Evolutionary conservation across 1,140 invertebrate species (phyloP).

Genomic region (Archegozetes longisetosus): DNA sequence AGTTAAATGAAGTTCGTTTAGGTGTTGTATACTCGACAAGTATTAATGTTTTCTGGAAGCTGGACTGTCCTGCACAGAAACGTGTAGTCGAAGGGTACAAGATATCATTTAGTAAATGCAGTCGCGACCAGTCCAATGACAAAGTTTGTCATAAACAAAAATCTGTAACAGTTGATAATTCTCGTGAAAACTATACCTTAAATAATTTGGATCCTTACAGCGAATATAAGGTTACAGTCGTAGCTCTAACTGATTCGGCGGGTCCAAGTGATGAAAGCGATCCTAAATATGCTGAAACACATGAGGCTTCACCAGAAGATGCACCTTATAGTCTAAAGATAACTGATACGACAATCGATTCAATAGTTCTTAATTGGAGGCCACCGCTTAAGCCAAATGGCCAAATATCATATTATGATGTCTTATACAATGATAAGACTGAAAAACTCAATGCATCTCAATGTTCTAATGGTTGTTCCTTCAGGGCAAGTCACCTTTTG

Average conservation of each 20-base stretch:
- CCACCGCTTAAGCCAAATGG: background rate
- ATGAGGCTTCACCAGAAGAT: background rate
- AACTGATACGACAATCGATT: background rate
- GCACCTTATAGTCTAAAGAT: background rate
- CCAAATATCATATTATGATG: background rate
- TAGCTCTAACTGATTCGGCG: background rate
- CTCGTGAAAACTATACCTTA: background rate
- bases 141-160: background rate
- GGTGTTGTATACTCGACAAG: slow-evolving; percentile 7
- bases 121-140: background rate
- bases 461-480: background rate
- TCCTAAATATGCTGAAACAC: slow-evolving; percentile 5
- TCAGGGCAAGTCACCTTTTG: background rate
- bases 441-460: background rate
- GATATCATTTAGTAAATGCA: slow-evolving; percentile 10
- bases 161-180: background rate
- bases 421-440: background rate
- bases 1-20: background rate
- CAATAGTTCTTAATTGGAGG: background rate
- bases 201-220: background rate
- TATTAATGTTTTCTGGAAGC: slow-evolving; percentile 1
- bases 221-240: background rate
- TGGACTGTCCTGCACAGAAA: slow-evolving; percentile 12
- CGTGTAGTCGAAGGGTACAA: slow-evolving; percentile 5
- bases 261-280: slow-evolving; percentile 12